Base-by-base conservation (phyloP, 2,113 vertebrate genomes). In the Chrysochloris asiatica region DNA sequence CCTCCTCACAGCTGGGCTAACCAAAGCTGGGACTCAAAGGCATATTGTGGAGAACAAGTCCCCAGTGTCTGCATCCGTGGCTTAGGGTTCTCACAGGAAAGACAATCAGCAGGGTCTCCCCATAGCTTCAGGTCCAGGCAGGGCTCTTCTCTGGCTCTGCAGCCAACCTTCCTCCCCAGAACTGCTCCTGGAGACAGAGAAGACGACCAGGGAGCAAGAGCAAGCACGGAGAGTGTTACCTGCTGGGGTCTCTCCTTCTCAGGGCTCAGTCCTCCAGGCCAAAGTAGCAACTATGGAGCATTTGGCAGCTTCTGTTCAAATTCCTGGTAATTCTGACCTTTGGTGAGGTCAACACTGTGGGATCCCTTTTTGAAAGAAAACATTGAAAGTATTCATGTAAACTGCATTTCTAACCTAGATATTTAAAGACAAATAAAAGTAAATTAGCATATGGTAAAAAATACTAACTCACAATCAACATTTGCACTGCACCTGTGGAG, bases 1-100 rank as follows among this genome's bases (percentile, higher is more conserved):
- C 30, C 75, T 82, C 36, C 50, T 89, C 79, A 71, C 28, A 83
- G 65, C 79, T 73, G 82, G 33, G 56, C 79, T 83, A 85, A 83
- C 41, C 63, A 56, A 82, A 85, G 82, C 81, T 81, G 52, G 77
- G 83, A 50, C 28, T 94, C 93, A 95, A 96, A 95, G 91, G 89
- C 92, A 91, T 61, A 91, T 30, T 92, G 93, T 91, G 91, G 63
- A 93, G 75, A 94, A 95, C 93, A 95, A 96, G 56, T 61, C 22
- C 63, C 43, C 75, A 88, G 88, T 94, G 89, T 86, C 52, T 79
- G 47, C 26, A 84, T 77, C 86, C 77, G 83, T 33, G 61, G 81
- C n/a, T 89, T 86, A 96, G 71, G 52, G 67, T 87, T 78, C 90
- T 73, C 88, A 81, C 0, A 76, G 59, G 63, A 88, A 86, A 30